Evolutionary conservation across 2,113 vertebrate species (phyloP).

Genomic region (Ardeotis arabs): DNA sequence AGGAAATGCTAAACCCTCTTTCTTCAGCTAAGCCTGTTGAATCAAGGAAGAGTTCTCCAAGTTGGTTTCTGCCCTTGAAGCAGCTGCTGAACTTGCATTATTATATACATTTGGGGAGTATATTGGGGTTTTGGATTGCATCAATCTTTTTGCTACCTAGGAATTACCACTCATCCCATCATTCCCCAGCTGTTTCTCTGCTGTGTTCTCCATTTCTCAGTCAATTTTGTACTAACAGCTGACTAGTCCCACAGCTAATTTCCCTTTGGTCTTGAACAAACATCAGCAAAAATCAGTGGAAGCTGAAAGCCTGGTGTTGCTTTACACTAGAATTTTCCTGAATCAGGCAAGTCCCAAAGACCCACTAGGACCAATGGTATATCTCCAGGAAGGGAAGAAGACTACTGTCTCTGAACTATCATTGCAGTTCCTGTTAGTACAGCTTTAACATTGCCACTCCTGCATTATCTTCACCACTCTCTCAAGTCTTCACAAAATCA

Average conservation of each 20-base stretch:
- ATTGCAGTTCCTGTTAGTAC: background rate
- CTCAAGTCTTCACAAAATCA: background rate
- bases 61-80: background rate
- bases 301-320: background rate
- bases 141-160: constrained; percentile 3
- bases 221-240: constrained; percentile 14
- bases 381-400: background rate
- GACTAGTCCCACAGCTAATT: constrained; percentile 28
- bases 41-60: background rate
- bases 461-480: background rate
- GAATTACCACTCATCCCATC: constrained; percentile 15
- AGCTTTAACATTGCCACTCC: background rate
- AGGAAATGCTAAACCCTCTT: background rate
- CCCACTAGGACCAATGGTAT: background rate
- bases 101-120: background rate
- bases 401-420: background rate
- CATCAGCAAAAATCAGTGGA: constrained; percentile 38
- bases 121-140: background rate
- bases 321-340: constrained; percentile 33
- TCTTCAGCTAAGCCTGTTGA: background rate
- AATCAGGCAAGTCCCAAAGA: background rate
- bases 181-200: constrained; percentile 7
- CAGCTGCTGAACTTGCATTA: background rate
- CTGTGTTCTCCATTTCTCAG: constrained; percentile 27
- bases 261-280: constrained; percentile 26